A percentile compares a stretch with the other conserved stretches of the same genome.
Evolutionary conservation across 2,113 vertebrate species (phyloP).

Genomic region (Etia nguti): DNA sequence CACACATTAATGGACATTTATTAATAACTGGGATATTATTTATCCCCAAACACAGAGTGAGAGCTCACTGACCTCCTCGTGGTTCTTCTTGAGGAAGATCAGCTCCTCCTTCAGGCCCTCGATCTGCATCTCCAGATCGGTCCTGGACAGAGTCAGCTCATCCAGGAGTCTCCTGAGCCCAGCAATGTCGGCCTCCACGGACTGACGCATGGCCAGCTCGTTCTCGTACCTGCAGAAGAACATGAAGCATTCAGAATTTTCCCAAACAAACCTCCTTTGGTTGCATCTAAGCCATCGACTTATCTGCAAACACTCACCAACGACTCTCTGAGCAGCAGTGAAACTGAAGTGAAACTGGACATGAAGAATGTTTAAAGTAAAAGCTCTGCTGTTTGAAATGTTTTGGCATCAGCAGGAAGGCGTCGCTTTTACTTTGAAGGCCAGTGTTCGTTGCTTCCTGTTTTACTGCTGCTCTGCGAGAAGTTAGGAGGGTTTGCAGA

Average conservation of each 20-base stretch:
- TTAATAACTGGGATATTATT: background rate
- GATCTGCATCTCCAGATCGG: conserved; percentile 67
- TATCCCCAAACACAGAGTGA: background rate
- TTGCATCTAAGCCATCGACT: background rate
- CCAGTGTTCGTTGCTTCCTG: background rate
- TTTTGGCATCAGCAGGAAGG: background rate
- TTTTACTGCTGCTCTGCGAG: background rate
- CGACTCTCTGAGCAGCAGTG: background rate
- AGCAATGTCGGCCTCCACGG: conserved; percentile 79
- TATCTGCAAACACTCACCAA: background rate
- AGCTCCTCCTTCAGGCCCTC: conserved; percentile 67
- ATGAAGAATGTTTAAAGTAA: rapidly evolving
- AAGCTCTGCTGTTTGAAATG: background rate
- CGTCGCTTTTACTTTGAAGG: background rate
- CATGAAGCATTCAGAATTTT: background rate
- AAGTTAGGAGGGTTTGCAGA: background rate
- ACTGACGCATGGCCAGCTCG: conserved; percentile 79
- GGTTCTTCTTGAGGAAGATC: conserved; percentile 67
- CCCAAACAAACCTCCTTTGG: background rate
- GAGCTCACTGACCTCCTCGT: conserved; percentile 59
- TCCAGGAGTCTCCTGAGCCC: conserved; percentile 74
- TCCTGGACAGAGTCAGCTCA: conserved; percentile 61
- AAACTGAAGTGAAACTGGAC: background rate
- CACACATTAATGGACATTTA: background rate
- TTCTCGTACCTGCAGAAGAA: conserved; percentile 74